Percentiles rank a stretch among this genome's conserved stretches.
Conservation (phyloP, 2,888 invertebrate species). For the Crocallis elinguaria region DNA sequence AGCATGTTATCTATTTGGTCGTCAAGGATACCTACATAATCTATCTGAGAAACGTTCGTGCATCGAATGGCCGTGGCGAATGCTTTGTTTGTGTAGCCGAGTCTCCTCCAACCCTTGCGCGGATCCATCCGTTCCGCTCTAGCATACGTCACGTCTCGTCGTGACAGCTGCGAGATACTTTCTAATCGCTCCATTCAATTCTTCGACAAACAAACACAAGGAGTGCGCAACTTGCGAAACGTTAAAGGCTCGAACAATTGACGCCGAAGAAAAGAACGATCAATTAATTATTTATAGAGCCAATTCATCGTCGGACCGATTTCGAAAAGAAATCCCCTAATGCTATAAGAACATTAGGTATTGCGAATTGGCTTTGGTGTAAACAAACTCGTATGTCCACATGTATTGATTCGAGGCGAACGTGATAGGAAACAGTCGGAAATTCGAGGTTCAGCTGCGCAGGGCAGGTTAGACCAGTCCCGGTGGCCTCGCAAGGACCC, state of each 20-base stretch:
- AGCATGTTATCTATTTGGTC: background rate
- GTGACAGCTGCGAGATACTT: slow-evolving; percentile 81
- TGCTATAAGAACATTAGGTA: slow-evolving; percentile 38
- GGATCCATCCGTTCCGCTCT: slow-evolving; percentile 78
- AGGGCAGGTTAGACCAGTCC: slow-evolving; percentile 85
- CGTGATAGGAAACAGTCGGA: slow-evolving; percentile 79
- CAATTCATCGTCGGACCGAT: slow-evolving; percentile 54
- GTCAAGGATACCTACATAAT: slow-evolving; percentile 30
- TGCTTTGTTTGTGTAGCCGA: slow-evolving; percentile 72
- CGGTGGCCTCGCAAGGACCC: slow-evolving; percentile 83
- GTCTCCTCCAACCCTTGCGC: slow-evolving; percentile 75
- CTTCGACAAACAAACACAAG: slow-evolving; percentile 64
- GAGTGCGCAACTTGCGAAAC: slow-evolving; percentile 75
- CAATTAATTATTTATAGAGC: slow-evolving; percentile 72
- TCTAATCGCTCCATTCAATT: slow-evolving; percentile 79
- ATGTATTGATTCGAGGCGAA: slow-evolving; percentile 64
- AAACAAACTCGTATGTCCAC: slow-evolving; percentile 58
- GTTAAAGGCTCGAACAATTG: slow-evolving; percentile 70
- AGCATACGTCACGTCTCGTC: slow-evolving; percentile 75
- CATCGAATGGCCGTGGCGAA: slow-evolving; percentile 69
- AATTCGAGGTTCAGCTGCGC: slow-evolving; percentile 80
- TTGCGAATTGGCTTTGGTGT: slow-evolving; percentile 45
- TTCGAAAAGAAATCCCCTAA: slow-evolving; percentile 45
- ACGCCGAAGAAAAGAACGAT: slow-evolving; percentile 65
- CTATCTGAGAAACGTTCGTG: slow-evolving; percentile 61